Evolutionary conservation across 2,888 invertebrate species (phyloP).

Genomic region (Eupithecia centaureata): DNA sequence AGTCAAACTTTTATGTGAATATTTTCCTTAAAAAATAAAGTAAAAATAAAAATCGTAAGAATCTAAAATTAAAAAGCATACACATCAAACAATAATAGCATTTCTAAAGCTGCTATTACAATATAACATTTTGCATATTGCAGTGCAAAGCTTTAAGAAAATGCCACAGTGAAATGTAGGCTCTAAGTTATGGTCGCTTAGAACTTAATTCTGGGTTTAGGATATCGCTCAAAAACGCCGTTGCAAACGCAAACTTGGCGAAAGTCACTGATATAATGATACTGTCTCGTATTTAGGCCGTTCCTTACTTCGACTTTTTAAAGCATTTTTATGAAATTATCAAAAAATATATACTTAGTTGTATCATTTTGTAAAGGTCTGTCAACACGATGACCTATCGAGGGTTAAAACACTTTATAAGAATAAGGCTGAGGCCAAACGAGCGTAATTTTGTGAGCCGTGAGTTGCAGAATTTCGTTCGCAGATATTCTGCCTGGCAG

Average conservation of each 20-base stretch:
- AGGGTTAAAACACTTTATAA: background rate
- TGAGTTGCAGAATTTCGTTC: too few relatives aligned
- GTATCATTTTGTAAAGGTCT: conserved; percentile 7
- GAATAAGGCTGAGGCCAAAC: too few relatives aligned
- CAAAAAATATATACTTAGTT: background rate
- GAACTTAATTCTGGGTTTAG: conserved; percentile 7
- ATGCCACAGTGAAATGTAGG: background rate
- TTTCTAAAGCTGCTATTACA: too few relatives aligned
- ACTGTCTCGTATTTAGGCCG: background rate
- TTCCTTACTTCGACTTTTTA: background rate
- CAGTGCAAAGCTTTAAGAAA: background rate
- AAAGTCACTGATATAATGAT: background rate
- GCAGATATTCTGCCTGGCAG: too few relatives aligned
- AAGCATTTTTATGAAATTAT: conserved; percentile 5
- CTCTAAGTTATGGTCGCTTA: conserved; percentile 11
- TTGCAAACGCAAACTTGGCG: too few relatives aligned
- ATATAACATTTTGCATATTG: too few relatives aligned
- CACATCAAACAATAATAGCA: too few relatives aligned
- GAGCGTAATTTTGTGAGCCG: too few relatives aligned
- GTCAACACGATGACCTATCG: background rate
- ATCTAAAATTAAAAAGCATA: too few relatives aligned
- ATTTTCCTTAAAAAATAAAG: too few relatives aligned
- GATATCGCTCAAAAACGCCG: conserved; percentile 7
- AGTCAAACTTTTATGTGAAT: too few relatives aligned
- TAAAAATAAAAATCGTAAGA: too few relatives aligned